Conservation (phyloP, 2,797 vertebrate genomes). For the Gorsachius magnificus region DNA sequence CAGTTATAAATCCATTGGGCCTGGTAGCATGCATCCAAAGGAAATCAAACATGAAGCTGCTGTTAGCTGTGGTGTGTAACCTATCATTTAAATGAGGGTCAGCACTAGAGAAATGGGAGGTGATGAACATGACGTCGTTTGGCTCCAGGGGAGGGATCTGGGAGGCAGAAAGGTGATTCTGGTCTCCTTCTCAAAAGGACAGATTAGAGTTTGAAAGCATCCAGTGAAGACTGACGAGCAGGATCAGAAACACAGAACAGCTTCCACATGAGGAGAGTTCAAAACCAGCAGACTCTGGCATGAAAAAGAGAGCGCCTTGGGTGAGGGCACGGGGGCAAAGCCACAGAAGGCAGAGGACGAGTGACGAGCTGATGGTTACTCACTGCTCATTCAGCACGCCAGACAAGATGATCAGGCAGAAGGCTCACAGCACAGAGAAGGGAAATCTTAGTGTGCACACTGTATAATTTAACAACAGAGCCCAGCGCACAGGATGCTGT, state of each 20-base stretch:
- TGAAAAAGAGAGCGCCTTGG: not conserved
- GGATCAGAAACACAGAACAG: not conserved
- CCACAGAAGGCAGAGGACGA: not conserved
- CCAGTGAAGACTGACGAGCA: not conserved
- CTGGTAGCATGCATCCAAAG: not conserved
- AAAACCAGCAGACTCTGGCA: not conserved
- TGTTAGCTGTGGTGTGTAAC: not conserved
- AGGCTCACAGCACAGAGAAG: not conserved
- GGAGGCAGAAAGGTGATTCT: not conserved
- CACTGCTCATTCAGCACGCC: not conserved
- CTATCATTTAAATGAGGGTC: not conserved
- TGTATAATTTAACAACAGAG: not conserved
- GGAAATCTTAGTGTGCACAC: not conserved
- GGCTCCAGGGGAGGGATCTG: not conserved
- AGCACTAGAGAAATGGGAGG: not conserved
- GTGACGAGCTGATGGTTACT: not conserved
- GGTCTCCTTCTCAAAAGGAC: not conserved
- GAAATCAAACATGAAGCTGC: not conserved
- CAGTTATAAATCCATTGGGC: not conserved
- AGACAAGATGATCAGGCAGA: not conserved
- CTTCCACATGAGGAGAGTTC: not conserved
- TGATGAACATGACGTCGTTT: not conserved
- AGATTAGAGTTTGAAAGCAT: not conserved
- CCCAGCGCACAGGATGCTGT: not conserved
- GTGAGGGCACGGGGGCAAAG: not conserved